Conservation (phyloP, 2,888 invertebrate species). For the Dynastes maya region DNA sequence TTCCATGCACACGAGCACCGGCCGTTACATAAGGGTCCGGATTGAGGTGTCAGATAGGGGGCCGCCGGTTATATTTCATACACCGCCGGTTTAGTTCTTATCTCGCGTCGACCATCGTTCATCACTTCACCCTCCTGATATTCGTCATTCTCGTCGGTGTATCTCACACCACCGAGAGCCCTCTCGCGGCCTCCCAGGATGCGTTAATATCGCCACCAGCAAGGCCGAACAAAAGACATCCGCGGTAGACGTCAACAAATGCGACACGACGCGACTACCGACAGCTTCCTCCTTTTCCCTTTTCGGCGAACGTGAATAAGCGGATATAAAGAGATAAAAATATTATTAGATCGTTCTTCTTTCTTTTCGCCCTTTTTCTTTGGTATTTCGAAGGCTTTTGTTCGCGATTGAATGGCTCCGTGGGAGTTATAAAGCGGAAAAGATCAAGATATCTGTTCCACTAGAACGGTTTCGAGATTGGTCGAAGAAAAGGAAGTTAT, state of each 20-base stretch:
- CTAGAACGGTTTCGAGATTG: too few relatives aligned
- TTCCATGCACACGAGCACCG: background rate
- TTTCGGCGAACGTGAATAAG: conserved; percentile 6
- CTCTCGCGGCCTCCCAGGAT: too few relatives aligned
- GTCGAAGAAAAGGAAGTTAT: too few relatives aligned
- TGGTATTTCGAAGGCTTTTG: conserved; percentile 5
- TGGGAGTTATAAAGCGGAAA: background rate
- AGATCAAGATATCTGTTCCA: too few relatives aligned
- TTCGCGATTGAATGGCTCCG: conserved; percentile 1
- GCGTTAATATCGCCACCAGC: conserved; percentile 10
- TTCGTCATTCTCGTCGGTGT: conserved; percentile 22
- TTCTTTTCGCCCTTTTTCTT: background rate
- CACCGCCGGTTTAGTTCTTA: conserved; percentile 33
- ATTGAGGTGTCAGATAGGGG: conserved; percentile 41
- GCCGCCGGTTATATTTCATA: conserved; percentile 29
- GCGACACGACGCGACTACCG: conserved; percentile 4
- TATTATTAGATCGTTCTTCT: background rate
- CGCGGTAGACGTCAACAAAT: conserved; percentile 21
- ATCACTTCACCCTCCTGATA: conserved; percentile 33
- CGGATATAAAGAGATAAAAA: conserved; percentile 30
- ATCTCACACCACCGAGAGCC: background rate
- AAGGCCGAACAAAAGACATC: conserved; percentile 24
- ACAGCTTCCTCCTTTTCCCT: background rate
- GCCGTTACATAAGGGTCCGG: conserved; percentile 23
- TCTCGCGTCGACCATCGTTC: conserved; percentile 34